Percentiles rank a stretch among this genome's conserved stretches.
Evolutionary conservation across 2,888 invertebrate genomes (phyloP).

Genomic region (Pterostichus niger): DNA sequence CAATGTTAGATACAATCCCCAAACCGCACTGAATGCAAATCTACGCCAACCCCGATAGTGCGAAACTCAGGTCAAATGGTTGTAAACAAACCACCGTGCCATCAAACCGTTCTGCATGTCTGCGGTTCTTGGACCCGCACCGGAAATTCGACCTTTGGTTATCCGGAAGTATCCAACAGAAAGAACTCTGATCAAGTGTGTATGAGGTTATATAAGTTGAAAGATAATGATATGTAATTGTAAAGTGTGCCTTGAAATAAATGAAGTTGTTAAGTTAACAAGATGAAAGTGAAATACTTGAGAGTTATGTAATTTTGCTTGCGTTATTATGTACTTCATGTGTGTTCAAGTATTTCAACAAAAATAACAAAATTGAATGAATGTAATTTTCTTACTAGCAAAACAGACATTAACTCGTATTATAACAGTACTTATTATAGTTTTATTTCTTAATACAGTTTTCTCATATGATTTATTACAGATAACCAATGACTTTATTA

Average conservation of each 20-base stretch:
- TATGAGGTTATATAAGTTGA: neutral
- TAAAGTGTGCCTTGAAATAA: slow-evolving; percentile 13
- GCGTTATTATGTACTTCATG: slow-evolving; percentile 21
- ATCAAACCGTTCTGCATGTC: slow-evolving; percentile 3
- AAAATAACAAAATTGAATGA: slow-evolving; percentile 14
- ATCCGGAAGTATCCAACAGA: neutral
- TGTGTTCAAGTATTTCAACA: slow-evolving; percentile 28
- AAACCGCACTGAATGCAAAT: slow-evolving; percentile 55
- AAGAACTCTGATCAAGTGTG: neutral
- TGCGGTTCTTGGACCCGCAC: neutral
- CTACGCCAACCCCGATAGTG: slow-evolving; percentile 49
- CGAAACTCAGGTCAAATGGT: slow-evolving; percentile 56
- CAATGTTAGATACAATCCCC: neutral
- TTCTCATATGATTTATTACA: no score
- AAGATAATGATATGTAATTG: slow-evolving; percentile 20
- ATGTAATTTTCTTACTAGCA: slow-evolving; percentile 41
- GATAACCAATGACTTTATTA: no score
- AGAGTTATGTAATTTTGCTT: slow-evolving; percentile 44
- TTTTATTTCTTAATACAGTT: no score
- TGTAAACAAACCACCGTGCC: slow-evolving; percentile 55
- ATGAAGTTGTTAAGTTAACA: slow-evolving; percentile 42
- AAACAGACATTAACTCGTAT: neutral
- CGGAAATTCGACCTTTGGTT: neutral
- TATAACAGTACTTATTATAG: no score
- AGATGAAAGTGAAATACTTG: slow-evolving; percentile 42